Evolutionary conservation across 2,113 vertebrate genomes (phyloP).

Genomic region (Zosterops lateralis): DNA sequence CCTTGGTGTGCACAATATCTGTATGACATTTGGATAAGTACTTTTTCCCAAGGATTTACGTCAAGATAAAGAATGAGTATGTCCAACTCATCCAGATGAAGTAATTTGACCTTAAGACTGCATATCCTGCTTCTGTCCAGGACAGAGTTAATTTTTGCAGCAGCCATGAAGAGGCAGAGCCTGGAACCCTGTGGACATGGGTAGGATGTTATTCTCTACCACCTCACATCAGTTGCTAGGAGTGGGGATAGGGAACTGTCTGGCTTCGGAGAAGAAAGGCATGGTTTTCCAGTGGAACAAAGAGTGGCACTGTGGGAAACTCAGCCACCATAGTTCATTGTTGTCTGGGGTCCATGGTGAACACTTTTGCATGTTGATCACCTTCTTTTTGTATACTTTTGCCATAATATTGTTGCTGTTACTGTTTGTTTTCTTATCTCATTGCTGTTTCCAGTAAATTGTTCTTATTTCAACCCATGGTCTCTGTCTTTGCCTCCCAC

Average conservation of each 20-base stretch:
- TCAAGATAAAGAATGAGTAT: background rate
- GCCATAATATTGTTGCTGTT: background rate
- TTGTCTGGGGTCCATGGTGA: accelerated
- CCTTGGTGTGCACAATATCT: background rate
- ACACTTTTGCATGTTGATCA: background rate
- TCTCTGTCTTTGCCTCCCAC: background rate
- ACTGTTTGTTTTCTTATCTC: background rate
- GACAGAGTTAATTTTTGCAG: background rate
- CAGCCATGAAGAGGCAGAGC: background rate
- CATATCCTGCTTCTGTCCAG: background rate
- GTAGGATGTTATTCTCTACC: background rate
- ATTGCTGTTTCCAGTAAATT: background rate
- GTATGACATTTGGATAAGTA: background rate
- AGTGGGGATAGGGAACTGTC: background rate
- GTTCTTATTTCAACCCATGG: background rate
- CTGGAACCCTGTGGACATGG: background rate
- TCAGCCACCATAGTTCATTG: accelerated
- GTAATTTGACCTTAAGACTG: background rate
- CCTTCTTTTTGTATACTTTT: background rate
- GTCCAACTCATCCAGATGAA: background rate
- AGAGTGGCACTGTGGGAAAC: background rate
- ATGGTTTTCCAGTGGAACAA: background rate
- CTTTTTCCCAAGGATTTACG: background rate
- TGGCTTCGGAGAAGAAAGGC: background rate
- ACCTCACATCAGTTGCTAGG: background rate